Evolutionary conservation across 2,113 vertebrate species (phyloP), one percentile per base, ranked within the genome.

Genomic region (Cebidichthys violaceus): DNA sequence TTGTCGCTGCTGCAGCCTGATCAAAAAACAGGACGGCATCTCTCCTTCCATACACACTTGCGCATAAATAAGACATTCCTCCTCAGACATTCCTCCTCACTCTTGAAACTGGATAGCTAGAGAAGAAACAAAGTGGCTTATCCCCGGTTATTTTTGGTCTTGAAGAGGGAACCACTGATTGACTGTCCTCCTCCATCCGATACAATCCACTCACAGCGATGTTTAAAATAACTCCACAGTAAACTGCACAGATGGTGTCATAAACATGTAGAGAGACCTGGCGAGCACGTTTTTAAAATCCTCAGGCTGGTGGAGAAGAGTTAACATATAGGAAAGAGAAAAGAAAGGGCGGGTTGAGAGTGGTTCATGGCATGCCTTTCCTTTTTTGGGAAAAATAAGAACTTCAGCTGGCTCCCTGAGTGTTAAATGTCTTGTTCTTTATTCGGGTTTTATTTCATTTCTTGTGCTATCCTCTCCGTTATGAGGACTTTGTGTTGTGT

Each of bases 291-390:
- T 57, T 55, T 57, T 4, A 24, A 6, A 24, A 55, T 13, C 54
- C n/a, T 55, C 15, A 29, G 60, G 66, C 67, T 60, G 18, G 14
- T 27, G 31, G 77, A 33, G 13, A 77, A 59, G 59, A 61, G 70
- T 76, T 69, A 73, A 52, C 39, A 79, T 35, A 79, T 35, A 79
- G 75, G 60, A 88, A 47, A 59, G 29, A 72, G 65, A 71, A 75
- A 50, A 59, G 20, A 39, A 7, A 72, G 7, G 35, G 66, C 64
- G 61, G 54, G 35, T 9, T 39, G 39, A 61, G 41, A 1, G n/a
- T 10, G 22, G 24, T 82, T 79, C 39, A 71, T 3, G 29, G 55
- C 86, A 90, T 93, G 92, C 90, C 79, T 89, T 92, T 92, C 89
- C 76, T 90, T 89, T 81, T 75, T 65, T 33, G 33, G 52, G 85